Evolutionary conservation across 2,888 invertebrate species (phyloP).

Genomic region (Oxyteleia sp.): DNA sequence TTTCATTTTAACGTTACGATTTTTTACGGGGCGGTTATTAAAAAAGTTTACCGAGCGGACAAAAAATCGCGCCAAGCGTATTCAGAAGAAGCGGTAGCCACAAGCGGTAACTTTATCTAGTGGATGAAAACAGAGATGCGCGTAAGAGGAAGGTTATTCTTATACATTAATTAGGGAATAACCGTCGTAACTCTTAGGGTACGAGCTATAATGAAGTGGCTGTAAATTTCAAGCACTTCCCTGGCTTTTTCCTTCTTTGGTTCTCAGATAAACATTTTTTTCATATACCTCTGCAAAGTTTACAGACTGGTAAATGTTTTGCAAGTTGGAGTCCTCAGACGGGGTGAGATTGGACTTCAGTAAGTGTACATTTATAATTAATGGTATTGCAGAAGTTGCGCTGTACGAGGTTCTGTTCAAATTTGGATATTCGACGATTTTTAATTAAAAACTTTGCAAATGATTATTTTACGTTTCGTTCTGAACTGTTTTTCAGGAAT

Average conservation of each 20-base stretch:
- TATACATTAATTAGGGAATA: constrained; percentile 64
- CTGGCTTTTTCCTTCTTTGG: constrained; percentile 26
- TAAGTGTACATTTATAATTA: neutral
- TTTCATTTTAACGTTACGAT: constrained; percentile 2
- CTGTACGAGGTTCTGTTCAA: neutral
- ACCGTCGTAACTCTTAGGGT: constrained; percentile 37
- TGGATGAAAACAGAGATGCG: constrained; percentile 47
- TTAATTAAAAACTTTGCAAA: neutral
- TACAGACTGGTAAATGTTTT: constrained; percentile 23
- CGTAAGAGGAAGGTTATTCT: constrained; percentile 57
- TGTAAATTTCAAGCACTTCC: constrained; percentile 45
- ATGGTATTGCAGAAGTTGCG: neutral
- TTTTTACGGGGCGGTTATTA: constrained; percentile 13
- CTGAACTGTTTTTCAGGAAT: no score
- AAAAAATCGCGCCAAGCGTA: neutral
- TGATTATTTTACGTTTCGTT: no score
- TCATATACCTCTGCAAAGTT: constrained; percentile 20
- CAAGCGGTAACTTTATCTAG: constrained; percentile 47
- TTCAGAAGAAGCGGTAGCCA: constrained; percentile 28
- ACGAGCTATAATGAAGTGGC: constrained; percentile 42
- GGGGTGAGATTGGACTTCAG: constrained; percentile 3
- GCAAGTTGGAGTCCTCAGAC: neutral
- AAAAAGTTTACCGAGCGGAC: constrained; percentile 34
- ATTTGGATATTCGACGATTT: neutral
- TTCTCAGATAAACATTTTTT: constrained; percentile 15